These are phyloP conservation scores for Hippocampus guttulatus DNA, from an alignment of 2,113 vertebrate genomes.

Conservation along the genomic window DNA sequence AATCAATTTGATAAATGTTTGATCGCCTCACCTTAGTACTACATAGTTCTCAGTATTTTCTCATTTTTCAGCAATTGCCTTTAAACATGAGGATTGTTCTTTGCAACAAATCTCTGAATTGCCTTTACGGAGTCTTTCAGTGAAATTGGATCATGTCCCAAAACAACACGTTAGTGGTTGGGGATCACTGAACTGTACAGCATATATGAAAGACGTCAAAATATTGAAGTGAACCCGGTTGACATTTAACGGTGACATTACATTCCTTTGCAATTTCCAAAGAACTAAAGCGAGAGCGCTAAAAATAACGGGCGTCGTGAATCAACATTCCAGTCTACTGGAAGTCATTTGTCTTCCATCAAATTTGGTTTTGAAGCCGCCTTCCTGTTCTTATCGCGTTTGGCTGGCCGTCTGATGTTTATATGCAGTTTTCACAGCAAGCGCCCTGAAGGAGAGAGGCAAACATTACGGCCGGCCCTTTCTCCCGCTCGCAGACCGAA, in stretches of 20 bases:
- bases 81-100: neutral
- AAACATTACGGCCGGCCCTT: constrained; percentile 39
- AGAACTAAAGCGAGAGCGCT: constrained; percentile 5
- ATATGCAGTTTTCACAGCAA: constrained; percentile 53
- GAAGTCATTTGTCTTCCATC: constrained; percentile 65
- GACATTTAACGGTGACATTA: neutral
- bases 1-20: neutral
- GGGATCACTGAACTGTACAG: neutral
- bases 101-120: neutral
- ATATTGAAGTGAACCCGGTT: neutral
- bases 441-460: constrained; percentile 32
- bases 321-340: constrained; percentile 48
- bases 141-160: too few relatives aligned
- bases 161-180: neutral
- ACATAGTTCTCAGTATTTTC: neutral
- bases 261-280: neutral
- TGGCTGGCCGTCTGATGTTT: constrained; percentile 59
- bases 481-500: neutral
- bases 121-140: neutral
- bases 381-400: constrained; percentile 55
- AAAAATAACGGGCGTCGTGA: constrained; percentile 53
- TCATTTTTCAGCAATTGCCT: neutral
- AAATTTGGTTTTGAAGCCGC: constrained; percentile 54
- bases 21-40: neutral
- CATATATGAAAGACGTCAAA: neutral